phyloP scores from a whole-genome alignment of 2,113 vertebrate species.

The Brachyhypopomus occidentalis region DNA sequence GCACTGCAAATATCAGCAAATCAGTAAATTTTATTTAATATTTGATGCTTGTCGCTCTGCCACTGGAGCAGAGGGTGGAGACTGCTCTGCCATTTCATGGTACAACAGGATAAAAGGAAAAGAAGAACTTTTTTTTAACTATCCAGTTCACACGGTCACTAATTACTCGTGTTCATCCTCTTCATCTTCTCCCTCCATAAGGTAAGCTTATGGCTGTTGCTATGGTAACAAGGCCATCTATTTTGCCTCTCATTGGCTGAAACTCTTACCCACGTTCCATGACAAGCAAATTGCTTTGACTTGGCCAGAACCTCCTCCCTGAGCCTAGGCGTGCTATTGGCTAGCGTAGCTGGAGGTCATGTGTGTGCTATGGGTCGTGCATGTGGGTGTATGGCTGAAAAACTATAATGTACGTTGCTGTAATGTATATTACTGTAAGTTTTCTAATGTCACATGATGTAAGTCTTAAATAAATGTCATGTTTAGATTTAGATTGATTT shows the following conservation, averaged over 20 bases:
- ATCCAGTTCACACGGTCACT: slow-evolving; percentile 20
- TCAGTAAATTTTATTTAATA: not conserved
- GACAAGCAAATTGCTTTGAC: slow-evolving; percentile 38
- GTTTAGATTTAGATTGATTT: too few species aligned
- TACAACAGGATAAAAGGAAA: not conserved
- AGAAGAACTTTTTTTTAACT: not conserved
- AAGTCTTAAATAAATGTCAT: too few species aligned
- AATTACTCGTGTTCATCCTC: slow-evolving; percentile 19
- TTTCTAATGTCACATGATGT: too few species aligned
- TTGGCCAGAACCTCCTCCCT: slow-evolving; percentile 29
- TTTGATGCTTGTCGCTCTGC: not conserved
- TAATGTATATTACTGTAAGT: too few species aligned
- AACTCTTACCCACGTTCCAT: slow-evolving; percentile 33
- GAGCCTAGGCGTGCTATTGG: slow-evolving; percentile 21
- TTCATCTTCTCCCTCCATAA: slow-evolving; percentile 33
- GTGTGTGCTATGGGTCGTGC: not conserved
- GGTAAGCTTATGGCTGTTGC: slow-evolving; percentile 49
- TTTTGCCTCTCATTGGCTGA: slow-evolving; percentile 42
- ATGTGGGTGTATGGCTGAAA: not conserved
- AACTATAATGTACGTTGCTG: too few species aligned
- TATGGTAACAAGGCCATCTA: slow-evolving; percentile 48
- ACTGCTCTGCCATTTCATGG: not conserved
- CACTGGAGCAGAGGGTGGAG: not conserved
- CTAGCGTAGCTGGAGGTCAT: slow-evolving; percentile 5
- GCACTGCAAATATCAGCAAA: not conserved